Conservation (phyloP, 2,797 vertebrate genomes). For the Philypnodon macrostomus region DNA sequence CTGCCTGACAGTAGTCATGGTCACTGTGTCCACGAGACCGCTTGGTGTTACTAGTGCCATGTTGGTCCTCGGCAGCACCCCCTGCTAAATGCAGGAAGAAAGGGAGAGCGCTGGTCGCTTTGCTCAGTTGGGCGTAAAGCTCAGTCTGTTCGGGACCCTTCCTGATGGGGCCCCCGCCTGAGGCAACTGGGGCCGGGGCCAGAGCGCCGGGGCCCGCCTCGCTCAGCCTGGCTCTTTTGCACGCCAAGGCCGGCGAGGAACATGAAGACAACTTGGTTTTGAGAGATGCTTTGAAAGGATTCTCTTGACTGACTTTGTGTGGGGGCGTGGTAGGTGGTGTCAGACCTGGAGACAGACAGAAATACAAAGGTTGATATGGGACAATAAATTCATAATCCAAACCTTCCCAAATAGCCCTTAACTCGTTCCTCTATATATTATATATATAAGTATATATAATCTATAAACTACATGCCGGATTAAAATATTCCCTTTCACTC, state of each 20-base stretch:
- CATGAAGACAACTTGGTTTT: conserved; percentile 95
- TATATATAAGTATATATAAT: no score
- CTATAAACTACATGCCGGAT: conserved; percentile 72
- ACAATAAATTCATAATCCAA: conserved; percentile 58
- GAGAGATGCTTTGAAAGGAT: conserved; percentile 96
- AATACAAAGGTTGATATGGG: conserved; percentile 30
- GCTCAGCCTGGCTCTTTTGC: conserved; percentile 89
- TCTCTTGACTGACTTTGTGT: conserved; percentile 99
- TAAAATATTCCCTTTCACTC: conserved; percentile 79
- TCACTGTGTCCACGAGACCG: conserved; percentile 90
- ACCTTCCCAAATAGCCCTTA: conserved; percentile 33
- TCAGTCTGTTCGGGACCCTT: conserved; percentile 93
- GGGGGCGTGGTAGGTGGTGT: conserved; percentile 99
- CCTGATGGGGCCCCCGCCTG: conserved; percentile 81
- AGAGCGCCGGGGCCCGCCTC: conserved; percentile 80
- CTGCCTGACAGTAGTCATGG: conserved; percentile 98
- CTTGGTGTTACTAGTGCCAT: conserved; percentile 79
- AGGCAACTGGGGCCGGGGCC: conserved; percentile 71
- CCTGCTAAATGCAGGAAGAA: conserved; percentile 50
- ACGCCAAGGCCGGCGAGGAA: conserved; percentile 86
- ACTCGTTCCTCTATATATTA: conserved; percentile 16
- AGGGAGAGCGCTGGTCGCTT: conserved; percentile 82
- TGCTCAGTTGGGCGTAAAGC: conserved; percentile 92
- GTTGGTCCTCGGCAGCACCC: conserved; percentile 83
- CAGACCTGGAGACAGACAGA: conserved; percentile 82